Percentiles rank a stretch among this genome's conserved stretches.
Conservation (phyloP, 2,888 invertebrate genomes). For the Volucella zonaria region DNA sequence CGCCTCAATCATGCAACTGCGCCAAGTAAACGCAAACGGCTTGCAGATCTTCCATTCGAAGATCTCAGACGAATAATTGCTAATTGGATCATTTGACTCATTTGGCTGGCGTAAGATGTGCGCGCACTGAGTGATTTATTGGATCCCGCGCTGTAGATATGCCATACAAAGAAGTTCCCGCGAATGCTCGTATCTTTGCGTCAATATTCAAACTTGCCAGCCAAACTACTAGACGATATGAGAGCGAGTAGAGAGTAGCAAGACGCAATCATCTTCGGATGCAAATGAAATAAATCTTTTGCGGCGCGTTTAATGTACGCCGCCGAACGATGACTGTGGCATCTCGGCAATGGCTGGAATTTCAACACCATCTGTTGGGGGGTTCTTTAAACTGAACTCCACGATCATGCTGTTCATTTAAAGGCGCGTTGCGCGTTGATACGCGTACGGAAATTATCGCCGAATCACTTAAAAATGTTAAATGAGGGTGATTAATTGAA, state of each 20-base stretch:
- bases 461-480: constrained; percentile 63
- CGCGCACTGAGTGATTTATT: constrained; percentile 69
- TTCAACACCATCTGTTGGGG: constrained; percentile 70
- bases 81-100: constrained; percentile 73
- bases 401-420: constrained; percentile 3
- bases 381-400: constrained; percentile 26
- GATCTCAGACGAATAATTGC: constrained; percentile 61
- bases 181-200: constrained; percentile 32
- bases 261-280: constrained; percentile 65
- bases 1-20: constrained; percentile 63
- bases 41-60: constrained; percentile 49
- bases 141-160: constrained; percentile 47
- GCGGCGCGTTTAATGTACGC: constrained; percentile 68
- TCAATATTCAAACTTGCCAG: constrained; percentile 62
- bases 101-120: constrained; percentile 46
- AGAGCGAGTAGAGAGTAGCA: neutral
- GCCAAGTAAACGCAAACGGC: constrained; percentile 12
- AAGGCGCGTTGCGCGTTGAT: neutral
- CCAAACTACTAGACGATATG: constrained; percentile 34
- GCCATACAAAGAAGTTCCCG: constrained; percentile 33
- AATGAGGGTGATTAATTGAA: constrained; percentile 72
- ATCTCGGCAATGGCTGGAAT: constrained; percentile 68
- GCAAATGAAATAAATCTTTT: constrained; percentile 73
- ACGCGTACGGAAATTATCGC: constrained; percentile 57
- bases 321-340: constrained; percentile 36